Evolutionary conservation across 2,888 invertebrate genomes (phyloP), one percentile per base, ranked within the genome.

Genomic region (Neuroscelio doddi): DNA sequence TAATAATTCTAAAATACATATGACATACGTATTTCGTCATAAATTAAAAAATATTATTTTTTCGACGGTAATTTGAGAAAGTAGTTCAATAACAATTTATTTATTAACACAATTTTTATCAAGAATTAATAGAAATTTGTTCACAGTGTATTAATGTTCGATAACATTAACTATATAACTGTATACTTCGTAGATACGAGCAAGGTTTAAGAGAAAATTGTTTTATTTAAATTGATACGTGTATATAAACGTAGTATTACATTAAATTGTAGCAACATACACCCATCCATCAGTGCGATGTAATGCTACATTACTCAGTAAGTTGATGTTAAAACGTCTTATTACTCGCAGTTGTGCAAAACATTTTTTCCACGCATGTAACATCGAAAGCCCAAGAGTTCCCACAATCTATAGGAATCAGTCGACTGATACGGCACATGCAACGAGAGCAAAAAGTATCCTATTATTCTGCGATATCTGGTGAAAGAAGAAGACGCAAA

Each of bases 381-480:
- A 47, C 51, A 41, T 21, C 52, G 14, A 49, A 39, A 45, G 36
- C 16, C 57, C 62, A 68, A 68, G 67, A 65, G 70, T 76, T 76
- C 75, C 69, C 77, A 77, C 74, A 76, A 74, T 69, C 72, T 64
- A 61, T 50, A 46, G 61, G 62, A 71, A 71, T 71, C 64, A 69
- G 70, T 71, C 66, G 68, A 56, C 64, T 65, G 63, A 62, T 57
- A 71, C 64, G 62, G 49, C 58, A 52, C 62, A 58, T 57, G 57
- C 56, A 69, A 53, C 51, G 51, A 50, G 67, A 63, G 63, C 53
- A 65, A 64, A 68, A 53, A 65, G 71, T 68, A 71, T 72, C 71
- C 73, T 70, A 73, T 71, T 75, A 72, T 74, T 75, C 69, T 51
- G 68, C 29, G 63, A 65, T 62, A 58, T 67, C 64, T 59, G 14